Evolutionary conservation across 2,888 invertebrate species (phyloP).

Genomic region (Eilema depressum): DNA sequence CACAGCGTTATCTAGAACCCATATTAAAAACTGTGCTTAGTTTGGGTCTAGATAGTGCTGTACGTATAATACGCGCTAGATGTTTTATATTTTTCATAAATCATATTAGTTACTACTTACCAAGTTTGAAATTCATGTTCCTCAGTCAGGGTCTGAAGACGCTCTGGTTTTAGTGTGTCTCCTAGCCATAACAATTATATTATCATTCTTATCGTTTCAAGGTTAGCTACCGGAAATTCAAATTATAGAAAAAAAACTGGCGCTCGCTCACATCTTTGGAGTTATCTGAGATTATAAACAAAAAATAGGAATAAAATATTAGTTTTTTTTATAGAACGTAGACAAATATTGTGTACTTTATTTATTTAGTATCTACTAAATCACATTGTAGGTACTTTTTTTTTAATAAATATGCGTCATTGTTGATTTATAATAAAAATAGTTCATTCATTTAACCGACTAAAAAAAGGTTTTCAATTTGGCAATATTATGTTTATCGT

Average conservation of each 20-base stretch:
- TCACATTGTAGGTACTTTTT: background rate
- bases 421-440: too few species aligned
- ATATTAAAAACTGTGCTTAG: background rate
- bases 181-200: background rate
- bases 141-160: background rate
- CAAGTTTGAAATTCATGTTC: background rate
- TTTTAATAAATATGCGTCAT: background rate
- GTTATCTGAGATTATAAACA: background rate
- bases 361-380: too few species aligned
- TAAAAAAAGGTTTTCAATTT: too few species aligned
- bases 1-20: background rate
- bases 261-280: background rate
- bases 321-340: background rate
- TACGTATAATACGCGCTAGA: too few species aligned
- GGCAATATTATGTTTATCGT: too few species aligned
- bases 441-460: too few species aligned
- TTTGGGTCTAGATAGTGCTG: background rate
- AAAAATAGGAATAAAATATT: background rate
- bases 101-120: background rate
- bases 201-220: background rate
- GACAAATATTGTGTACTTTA: background rate
- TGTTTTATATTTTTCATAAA: too few species aligned
- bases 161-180: background rate
- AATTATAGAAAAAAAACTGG: background rate
- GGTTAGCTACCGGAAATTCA: background rate